phyloP scores from a whole-genome alignment of 2,113 vertebrate genomes.

The Carassius auratus region DNA sequence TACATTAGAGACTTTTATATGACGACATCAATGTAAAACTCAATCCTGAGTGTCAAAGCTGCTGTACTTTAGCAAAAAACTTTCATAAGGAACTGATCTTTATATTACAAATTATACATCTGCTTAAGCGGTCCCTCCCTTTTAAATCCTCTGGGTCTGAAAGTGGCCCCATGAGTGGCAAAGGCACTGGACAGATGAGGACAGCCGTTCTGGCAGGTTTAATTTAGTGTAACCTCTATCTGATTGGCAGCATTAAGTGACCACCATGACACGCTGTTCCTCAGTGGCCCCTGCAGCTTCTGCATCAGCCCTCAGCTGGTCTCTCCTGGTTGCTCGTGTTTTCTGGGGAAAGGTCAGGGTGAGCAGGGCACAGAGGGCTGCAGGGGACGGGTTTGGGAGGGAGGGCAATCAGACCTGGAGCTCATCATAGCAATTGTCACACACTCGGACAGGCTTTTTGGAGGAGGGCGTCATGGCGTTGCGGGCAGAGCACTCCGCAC shows the following conservation, averaged over 20 bases:
- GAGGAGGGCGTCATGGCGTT: slow-evolving; percentile 95
- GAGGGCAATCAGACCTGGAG: slow-evolving; percentile 83
- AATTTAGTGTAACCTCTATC: slow-evolving; percentile 20
- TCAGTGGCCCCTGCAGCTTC: slow-evolving; percentile 8
- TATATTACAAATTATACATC: slow-evolving; percentile 18
- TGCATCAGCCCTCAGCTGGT: neutral
- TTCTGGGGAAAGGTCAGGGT: slow-evolving; percentile 52
- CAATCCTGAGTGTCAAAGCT: neutral
- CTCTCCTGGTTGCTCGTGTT: neutral
- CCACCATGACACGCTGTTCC: slow-evolving; percentile 1
- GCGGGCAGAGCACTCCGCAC: slow-evolving; percentile 90
- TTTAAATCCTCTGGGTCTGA: slow-evolving; percentile 57
- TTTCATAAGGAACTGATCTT: neutral
- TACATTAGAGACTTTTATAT: neutral
- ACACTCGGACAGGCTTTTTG: slow-evolving; percentile 97
- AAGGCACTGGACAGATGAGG: slow-evolving; percentile 77
- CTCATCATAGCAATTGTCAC: slow-evolving; percentile 91
- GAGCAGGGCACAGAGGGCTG: neutral
- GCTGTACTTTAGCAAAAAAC: slow-evolving; percentile 10
- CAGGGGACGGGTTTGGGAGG: neutral
- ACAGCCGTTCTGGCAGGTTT: slow-evolving; percentile 47
- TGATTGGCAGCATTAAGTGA: neutral
- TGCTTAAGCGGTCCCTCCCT: slow-evolving; percentile 48
- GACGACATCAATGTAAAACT: neutral
- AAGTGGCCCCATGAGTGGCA: slow-evolving; percentile 67